Percentiles rank a stretch among this genome's conserved stretches.
Conservation (phyloP, 2,888 invertebrate species). For the Amaurobius ferox region DNA sequence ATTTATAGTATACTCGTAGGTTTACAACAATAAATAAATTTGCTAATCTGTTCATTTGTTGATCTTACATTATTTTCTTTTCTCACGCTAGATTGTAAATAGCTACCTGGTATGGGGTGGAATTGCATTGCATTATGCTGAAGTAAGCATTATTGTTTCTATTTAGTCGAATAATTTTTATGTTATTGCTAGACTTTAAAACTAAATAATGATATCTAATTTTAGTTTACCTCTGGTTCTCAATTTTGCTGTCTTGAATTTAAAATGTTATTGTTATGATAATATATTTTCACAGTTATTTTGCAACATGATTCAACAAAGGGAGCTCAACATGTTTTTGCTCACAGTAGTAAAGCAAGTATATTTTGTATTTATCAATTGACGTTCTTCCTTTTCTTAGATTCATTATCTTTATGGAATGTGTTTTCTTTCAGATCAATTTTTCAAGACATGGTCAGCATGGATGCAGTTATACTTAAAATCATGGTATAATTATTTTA, state of each 20-base stretch:
- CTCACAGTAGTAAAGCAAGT: conserved; percentile 88
- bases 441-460: conserved; percentile 91
- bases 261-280: not conserved
- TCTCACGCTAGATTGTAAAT: conserved; percentile 79
- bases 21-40: too few species aligned
- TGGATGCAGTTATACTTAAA: conserved; percentile 88
- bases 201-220: too few species aligned
- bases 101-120: conserved; percentile 85
- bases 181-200: too few species aligned
- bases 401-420: not conserved
- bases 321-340: conserved; percentile 86
- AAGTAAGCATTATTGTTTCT: conserved; percentile 76
- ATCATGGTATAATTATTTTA: conserved; percentile 85
- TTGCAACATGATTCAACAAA: conserved; percentile 84
- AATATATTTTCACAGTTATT: conserved; percentile 79
- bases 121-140: conserved; percentile 84
- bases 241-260: too few species aligned
- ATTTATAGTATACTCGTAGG: too few species aligned
- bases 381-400: not conserved
- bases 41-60: too few species aligned
- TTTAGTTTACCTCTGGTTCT: not conserved
- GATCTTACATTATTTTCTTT: too few species aligned
- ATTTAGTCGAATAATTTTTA: too few species aligned
- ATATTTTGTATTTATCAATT: not conserved
- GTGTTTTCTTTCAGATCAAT: conserved; percentile 82